phyloP scores from a whole-genome alignment of 2,888 invertebrate species.

The Thereva nobilitata region DNA sequence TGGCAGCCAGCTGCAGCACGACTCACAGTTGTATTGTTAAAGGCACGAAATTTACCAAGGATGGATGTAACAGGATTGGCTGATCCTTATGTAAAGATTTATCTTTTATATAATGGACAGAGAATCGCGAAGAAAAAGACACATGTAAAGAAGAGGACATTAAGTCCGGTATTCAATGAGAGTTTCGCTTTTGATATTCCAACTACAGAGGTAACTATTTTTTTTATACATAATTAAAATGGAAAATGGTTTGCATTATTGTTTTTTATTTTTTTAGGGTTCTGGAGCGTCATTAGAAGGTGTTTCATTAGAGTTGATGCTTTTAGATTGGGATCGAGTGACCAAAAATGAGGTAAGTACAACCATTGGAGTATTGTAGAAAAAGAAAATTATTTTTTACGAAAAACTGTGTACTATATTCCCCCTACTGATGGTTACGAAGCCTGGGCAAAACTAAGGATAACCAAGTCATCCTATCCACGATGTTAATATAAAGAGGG shows the following conservation, averaged over 20 bases:
- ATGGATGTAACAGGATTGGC: conserved; percentile 98
- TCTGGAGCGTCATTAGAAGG: conserved; percentile 57
- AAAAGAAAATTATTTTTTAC: too few relatives aligned
- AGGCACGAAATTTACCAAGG: conserved; percentile 95
- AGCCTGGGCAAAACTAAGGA: too few relatives aligned
- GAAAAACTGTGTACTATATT: too few relatives aligned
- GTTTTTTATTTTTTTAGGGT: conserved; percentile 48
- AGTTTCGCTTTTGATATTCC: conserved; percentile 98
- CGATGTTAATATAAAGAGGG: too few relatives aligned
- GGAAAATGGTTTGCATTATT: not conserved
- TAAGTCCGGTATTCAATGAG: conserved; percentile 99
- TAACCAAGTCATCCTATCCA: too few relatives aligned
- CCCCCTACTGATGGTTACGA: too few relatives aligned
- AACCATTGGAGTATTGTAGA: not conserved
- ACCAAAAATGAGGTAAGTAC: conserved; percentile 90
- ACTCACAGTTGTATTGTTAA: conserved; percentile 93
- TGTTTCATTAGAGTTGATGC: conserved; percentile 58
- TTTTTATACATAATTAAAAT: not conserved
- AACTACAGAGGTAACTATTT: conserved; percentile 63
- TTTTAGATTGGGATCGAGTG: conserved; percentile 95
- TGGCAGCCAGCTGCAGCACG: conserved; percentile 97
- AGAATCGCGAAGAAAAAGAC: conserved; percentile 99
- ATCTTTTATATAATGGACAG: conserved; percentile 95
- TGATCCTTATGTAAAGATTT: conserved; percentile 97
- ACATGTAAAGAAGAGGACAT: conserved; percentile 95